Evolutionary conservation across 2,888 invertebrate species (phyloP).

Genomic region (Dryococelus australis): DNA sequence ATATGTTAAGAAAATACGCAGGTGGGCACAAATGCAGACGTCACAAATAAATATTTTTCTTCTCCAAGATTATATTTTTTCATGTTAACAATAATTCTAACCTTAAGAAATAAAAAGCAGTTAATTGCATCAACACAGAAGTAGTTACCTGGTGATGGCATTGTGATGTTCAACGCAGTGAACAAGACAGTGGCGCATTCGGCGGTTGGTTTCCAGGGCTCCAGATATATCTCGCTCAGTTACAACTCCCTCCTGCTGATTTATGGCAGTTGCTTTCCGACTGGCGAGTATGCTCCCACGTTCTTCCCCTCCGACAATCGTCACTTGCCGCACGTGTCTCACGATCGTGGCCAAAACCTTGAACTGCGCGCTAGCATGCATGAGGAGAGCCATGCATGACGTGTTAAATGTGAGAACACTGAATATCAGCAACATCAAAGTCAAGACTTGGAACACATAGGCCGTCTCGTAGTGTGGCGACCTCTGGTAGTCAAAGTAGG

Average conservation of each 20-base stretch:
- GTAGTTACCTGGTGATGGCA: neutral
- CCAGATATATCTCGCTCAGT: neutral
- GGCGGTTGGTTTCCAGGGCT: neutral
- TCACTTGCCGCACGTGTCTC: neutral
- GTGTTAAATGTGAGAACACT: neutral
- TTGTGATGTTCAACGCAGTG: neutral
- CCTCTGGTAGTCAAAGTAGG: neutral
- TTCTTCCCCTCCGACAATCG: neutral
- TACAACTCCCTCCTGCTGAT: neutral
- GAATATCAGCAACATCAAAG: neutral
- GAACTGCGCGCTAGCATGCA: neutral
- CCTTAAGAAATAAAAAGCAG: too few relatives aligned
- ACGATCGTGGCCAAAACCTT: neutral
- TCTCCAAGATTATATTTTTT: too few relatives aligned
- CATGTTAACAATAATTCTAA: too few relatives aligned
- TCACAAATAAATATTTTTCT: too few relatives aligned
- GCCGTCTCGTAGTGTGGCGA: neutral
- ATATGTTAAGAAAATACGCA: too few relatives aligned
- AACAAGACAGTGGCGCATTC: neutral
- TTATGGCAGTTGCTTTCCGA: neutral
- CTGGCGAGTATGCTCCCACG: neutral
- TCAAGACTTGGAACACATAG: neutral
- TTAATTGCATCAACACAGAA: too few relatives aligned
- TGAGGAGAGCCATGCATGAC: neutral
- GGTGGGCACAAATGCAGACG: too few relatives aligned